Percentiles rank a stretch among this genome's conserved stretches.
Conservation (phyloP, 2,888 invertebrate species). For the Brachylomia viminalis region DNA sequence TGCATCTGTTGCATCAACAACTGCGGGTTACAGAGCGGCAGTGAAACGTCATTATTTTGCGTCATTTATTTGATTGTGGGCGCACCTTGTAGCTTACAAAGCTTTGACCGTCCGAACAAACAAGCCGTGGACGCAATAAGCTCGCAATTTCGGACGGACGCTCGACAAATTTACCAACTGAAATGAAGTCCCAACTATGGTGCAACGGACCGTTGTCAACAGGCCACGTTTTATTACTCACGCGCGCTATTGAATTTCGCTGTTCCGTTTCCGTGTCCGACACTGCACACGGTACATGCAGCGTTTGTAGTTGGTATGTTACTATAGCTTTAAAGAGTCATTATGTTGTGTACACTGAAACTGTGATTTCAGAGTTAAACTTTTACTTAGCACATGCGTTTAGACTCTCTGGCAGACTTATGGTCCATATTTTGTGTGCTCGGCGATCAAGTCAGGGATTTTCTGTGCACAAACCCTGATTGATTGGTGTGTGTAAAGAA, state of each 20-base stretch:
- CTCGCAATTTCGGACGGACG: constrained; percentile 84
- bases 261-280: constrained; percentile 77
- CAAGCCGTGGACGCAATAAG: constrained; percentile 87
- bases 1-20: constrained; percentile 60
- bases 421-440: not conserved
- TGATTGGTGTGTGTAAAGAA: no score
- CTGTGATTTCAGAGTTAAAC: constrained; percentile 14
- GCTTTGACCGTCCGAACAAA: constrained; percentile 85
- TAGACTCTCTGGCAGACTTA: not conserved
- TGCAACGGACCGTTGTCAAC: constrained; percentile 84
- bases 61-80: constrained; percentile 80
- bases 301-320: constrained; percentile 36
- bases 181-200: constrained; percentile 86
- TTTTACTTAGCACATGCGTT: constrained; percentile 4
- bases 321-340: constrained; percentile 8
- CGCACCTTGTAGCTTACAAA: constrained; percentile 84
- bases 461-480: not conserved
- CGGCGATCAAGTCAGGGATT: not conserved
- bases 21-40: constrained; percentile 49
- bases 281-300: constrained; percentile 52
- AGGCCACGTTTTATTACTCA: constrained; percentile 86
- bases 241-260: constrained; percentile 84
- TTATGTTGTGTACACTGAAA: constrained; percentile 4
- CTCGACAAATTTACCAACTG: constrained; percentile 88
- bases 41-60: constrained; percentile 71